Conservation (phyloP, 2,888 invertebrate species). For the Fabriciana adippe region DNA sequence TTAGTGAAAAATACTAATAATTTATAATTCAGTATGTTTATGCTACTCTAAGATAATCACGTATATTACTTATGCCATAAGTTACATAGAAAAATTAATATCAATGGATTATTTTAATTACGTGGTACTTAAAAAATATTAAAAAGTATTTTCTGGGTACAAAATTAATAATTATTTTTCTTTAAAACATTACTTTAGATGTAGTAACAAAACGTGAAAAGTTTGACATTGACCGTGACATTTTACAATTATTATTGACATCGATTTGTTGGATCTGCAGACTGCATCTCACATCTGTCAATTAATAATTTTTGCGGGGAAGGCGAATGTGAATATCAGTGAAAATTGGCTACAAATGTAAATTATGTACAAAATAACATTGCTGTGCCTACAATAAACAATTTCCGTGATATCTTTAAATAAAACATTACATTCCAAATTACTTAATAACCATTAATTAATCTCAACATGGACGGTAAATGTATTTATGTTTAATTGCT, state of each 20-base stretch:
- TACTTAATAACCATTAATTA: constrained; percentile 9
- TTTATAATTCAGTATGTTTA: too few relatives aligned
- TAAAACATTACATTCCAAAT: constrained; percentile 4
- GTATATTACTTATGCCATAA: too few relatives aligned
- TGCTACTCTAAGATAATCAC: too few relatives aligned
- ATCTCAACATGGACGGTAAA: constrained; percentile 43
- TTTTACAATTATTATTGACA: constrained; percentile 17
- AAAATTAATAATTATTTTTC: neutral
- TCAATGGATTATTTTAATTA: too few relatives aligned
- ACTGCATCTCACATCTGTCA: constrained; percentile 17
- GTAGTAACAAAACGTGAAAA: constrained; percentile 21
- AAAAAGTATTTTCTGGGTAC: neutral
- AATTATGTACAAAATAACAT: constrained; percentile 21
- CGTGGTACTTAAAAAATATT: too few relatives aligned
- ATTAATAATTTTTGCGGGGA: constrained; percentile 12
- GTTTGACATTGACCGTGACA: constrained; percentile 30
- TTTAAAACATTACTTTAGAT: neutral
- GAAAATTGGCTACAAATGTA: constrained; percentile 5
- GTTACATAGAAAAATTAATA: too few relatives aligned
- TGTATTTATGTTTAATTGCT: constrained; percentile 26
- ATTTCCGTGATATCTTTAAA: constrained; percentile 3
- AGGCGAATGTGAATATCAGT: constrained; percentile 13
- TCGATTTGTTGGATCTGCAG: constrained; percentile 19
- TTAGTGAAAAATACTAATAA: too few relatives aligned
- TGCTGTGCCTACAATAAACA: constrained; percentile 5